These are phyloP conservation scores for Eledona agricola DNA, from an alignment of 2,888 invertebrate species.

Conservation along the genomic window DNA sequence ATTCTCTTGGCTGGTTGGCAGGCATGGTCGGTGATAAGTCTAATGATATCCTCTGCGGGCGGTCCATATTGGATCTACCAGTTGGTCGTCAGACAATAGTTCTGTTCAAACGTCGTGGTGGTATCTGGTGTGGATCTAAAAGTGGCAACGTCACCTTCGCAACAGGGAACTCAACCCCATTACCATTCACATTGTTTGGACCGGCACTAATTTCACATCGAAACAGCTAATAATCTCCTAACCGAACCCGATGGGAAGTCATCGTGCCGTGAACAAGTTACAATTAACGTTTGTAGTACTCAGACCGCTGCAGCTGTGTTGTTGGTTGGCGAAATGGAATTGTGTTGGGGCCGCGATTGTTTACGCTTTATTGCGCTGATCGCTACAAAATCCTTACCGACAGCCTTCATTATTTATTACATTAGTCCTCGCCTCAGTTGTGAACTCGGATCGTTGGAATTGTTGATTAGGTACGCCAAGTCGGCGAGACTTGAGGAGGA, in stretches of 20 bases:
- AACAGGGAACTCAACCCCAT: constrained; percentile 43
- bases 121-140: constrained; percentile 36
- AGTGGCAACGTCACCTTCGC: constrained; percentile 39
- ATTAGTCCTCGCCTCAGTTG: neutral
- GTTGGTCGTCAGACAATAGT: constrained; percentile 41
- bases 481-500: too few relatives aligned
- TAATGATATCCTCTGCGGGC: constrained; percentile 48
- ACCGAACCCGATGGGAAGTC: constrained; percentile 33
- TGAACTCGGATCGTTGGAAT: neutral
- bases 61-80: constrained; percentile 44
- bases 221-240: constrained; percentile 46
- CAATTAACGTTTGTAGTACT: constrained; percentile 31
- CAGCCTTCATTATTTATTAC: constrained; percentile 1
- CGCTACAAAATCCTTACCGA: constrained; percentile 5
- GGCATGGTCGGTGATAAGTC: constrained; percentile 44
- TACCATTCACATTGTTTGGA: constrained; percentile 45
- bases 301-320: constrained; percentile 29
- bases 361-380: constrained; percentile 32
- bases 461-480: too few relatives aligned
- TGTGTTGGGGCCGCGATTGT: constrained; percentile 31
- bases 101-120: constrained; percentile 26
- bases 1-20: constrained; percentile 45
- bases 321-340: constrained; percentile 13
- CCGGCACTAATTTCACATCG: constrained; percentile 47
- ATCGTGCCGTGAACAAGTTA: constrained; percentile 40